Evolutionary conservation across 1,140 invertebrate genomes (phyloP).

Genomic region (Scaptomyza graminum): DNA sequence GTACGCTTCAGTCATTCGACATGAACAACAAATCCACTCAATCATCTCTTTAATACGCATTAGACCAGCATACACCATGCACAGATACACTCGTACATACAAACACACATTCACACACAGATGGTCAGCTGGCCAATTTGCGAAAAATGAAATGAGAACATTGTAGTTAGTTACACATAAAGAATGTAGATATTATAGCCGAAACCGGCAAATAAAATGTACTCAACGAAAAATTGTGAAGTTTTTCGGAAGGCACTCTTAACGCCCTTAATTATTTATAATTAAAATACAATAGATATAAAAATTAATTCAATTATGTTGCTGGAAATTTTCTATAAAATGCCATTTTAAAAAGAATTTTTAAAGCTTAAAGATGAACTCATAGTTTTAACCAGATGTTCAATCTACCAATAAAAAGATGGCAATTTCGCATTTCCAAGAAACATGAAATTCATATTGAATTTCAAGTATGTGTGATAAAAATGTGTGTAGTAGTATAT

Average conservation of each 20-base stretch:
- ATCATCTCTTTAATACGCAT: slow-evolving; percentile 73
- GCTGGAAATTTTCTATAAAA: too few species aligned
- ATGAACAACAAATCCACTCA: slow-evolving; percentile 75
- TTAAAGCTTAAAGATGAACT: too few species aligned
- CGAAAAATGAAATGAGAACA: slow-evolving; percentile 11
- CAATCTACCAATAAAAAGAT: not conserved
- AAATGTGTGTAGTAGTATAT: not conserved
- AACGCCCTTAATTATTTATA: too few species aligned
- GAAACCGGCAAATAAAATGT: not conserved
- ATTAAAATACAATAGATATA: too few species aligned
- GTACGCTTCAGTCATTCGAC: slow-evolving; percentile 56
- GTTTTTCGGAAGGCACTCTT: too few species aligned
- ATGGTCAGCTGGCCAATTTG: slow-evolving; percentile 41
- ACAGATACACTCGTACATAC: slow-evolving; percentile 10
- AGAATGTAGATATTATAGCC: not conserved
- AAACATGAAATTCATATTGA: not conserved
- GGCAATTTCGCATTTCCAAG: not conserved
- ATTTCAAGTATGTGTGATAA: slow-evolving; percentile 20
- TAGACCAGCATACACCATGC: slow-evolving; percentile 7
- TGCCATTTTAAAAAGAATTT: too few species aligned
- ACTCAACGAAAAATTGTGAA: too few species aligned
- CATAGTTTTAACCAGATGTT: too few species aligned
- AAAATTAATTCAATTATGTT: too few species aligned
- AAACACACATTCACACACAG: not conserved
- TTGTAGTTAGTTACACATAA: slow-evolving; percentile 4